Evolutionary conservation across 2,888 invertebrate genomes (phyloP).

Genomic region (Lampropteryx suffumata): DNA sequence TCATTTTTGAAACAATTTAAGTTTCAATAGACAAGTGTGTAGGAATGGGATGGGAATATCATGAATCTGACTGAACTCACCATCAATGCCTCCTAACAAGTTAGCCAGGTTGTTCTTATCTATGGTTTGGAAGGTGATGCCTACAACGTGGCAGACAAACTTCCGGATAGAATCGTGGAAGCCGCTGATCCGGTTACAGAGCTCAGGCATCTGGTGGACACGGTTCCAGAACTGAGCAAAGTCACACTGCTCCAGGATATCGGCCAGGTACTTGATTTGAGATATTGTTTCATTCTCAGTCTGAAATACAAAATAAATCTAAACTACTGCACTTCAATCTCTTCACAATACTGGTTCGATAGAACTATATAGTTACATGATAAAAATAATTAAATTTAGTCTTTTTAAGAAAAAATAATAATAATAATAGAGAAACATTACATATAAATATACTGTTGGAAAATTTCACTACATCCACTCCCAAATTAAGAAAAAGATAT

Average conservation of each 20-base stretch:
- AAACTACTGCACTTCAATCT: no score
- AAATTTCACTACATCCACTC: no score
- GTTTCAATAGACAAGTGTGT: no score
- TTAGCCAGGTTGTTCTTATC: constrained; percentile 91
- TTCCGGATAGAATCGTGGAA: constrained; percentile 98
- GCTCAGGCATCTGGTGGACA: constrained; percentile 88
- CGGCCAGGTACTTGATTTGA: constrained; percentile 94
- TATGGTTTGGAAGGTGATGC: constrained; percentile 98
- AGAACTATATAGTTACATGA: no score
- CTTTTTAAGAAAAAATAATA: no score
- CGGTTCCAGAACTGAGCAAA: constrained; percentile 95
- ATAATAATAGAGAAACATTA: no score
- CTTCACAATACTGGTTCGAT: no score
- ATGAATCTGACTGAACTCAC: constrained; percentile 73
- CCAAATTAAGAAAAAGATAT: no score
- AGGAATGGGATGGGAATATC: no score
- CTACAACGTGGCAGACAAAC: constrained; percentile 98
- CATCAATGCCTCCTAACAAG: constrained; percentile 94
- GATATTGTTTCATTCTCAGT: constrained; percentile 92
- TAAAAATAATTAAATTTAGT: no score
- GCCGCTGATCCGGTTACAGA: constrained; percentile 91
- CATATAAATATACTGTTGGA: no score
- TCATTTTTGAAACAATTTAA: no score
- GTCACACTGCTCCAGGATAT: constrained; percentile 96
- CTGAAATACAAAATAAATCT: constrained; percentile 70